A percentile compares a stretch with the other conserved stretches of the same genome.
phyloP scores from a whole-genome alignment of 2,113 vertebrate genomes.

The Xenotilapia flavipinnis region DNA sequence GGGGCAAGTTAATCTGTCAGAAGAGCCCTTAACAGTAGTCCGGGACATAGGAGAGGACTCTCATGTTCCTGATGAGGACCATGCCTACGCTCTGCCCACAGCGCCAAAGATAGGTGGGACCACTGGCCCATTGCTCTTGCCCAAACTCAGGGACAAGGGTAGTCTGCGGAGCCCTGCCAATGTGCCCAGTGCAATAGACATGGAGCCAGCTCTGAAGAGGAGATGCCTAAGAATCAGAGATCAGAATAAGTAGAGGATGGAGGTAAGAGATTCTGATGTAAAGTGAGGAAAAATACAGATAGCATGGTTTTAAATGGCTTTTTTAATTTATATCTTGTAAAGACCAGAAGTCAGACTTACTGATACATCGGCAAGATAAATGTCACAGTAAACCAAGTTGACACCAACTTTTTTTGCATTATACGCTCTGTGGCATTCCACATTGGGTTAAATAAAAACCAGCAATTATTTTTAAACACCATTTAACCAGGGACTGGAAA shows the following conservation, averaged over 20 bases:
- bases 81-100: conserved; percentile 90
- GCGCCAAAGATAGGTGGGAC: conserved; percentile 87
- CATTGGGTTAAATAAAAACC: background rate
- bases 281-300: background rate
- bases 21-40: conserved; percentile 72
- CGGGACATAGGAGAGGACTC: conserved; percentile 83
- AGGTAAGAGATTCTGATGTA: conserved; percentile 51
- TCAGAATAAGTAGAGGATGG: conserved; percentile 86
- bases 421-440: background rate
- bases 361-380: background rate
- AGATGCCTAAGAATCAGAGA: conserved; percentile 96
- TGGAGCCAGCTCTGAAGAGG: conserved; percentile 92
- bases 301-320: background rate
- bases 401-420: background rate
- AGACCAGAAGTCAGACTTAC: background rate
- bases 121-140: conserved; percentile 87
- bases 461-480: background rate
- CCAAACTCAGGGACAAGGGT: conserved; percentile 90
- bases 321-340: background rate
- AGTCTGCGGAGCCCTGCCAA: conserved; percentile 79
- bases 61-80: conserved; percentile 91
- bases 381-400: background rate
- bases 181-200: conserved; percentile 75
- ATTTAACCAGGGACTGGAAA: conserved; percentile 8
- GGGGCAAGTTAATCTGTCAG: conserved; percentile 57